phyloP scores from a whole-genome alignment of 92 coral and sea anemone species.

The Porites rus region DNA sequence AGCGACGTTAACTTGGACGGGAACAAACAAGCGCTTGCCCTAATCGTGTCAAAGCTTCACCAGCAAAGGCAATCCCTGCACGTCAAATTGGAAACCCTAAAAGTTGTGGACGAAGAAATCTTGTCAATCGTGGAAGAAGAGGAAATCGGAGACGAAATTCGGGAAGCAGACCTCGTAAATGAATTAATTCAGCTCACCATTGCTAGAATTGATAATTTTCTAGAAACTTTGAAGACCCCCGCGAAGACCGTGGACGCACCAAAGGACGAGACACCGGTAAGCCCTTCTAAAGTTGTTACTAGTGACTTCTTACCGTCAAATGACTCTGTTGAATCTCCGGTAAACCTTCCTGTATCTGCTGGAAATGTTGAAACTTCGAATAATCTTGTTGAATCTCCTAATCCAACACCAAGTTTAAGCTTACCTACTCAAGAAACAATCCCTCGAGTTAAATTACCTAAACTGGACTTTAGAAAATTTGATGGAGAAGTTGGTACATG shows the following conservation, averaged over 20 bases:
- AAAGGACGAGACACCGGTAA: neutral
- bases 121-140: slow-evolving; percentile 45
- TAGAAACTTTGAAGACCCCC: slow-evolving; percentile 9
- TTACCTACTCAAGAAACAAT: no score
- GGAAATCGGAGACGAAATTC: slow-evolving; percentile 38
- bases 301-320: neutral
- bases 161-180: neutral
- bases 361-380: neutral
- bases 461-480: slow-evolving; percentile 51
- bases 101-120: slow-evolving; percentile 34
- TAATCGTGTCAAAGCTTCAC: no score
- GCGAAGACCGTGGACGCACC: neutral
- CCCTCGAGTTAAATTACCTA: slow-evolving; percentile 55
- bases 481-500: slow-evolving; percentile 61
- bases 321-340: neutral
- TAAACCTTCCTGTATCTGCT: no score
- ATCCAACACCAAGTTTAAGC: neutral
- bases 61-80: neutral
- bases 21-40: no score
- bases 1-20: no score
- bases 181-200: slow-evolving; percentile 22
- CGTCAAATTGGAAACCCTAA: slow-evolving; percentile 23
- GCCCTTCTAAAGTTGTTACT: neutral
- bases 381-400: neutral
- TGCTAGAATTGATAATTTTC: slow-evolving; percentile 12